Conservation (phyloP, 2,797 vertebrate species). For the Characodon lateralis region DNA sequence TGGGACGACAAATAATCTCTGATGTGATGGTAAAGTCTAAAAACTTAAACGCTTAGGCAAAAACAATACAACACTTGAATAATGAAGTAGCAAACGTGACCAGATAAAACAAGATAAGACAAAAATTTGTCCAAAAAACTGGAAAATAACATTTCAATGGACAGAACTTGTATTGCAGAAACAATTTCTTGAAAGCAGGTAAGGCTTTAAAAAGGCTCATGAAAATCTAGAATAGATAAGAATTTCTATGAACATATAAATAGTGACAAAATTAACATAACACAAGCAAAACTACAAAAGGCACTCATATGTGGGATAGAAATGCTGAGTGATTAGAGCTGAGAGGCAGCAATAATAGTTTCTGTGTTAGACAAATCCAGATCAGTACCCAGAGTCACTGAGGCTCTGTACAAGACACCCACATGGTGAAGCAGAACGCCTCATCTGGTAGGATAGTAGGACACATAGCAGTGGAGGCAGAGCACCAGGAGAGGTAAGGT, state of each 20-base stretch:
- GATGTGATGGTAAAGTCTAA: too few species aligned
- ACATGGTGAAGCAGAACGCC: conserved; percentile 59
- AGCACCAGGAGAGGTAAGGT: conserved; percentile 33
- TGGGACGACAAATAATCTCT: too few species aligned
- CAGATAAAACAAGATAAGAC: too few species aligned
- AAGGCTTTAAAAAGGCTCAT: neutral
- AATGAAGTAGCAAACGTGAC: too few species aligned
- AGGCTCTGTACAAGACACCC: conserved; percentile 52
- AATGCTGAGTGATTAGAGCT: neutral
- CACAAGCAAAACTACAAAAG: neutral
- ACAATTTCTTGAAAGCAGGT: too few species aligned
- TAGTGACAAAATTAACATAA: neutral
- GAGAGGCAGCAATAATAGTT: conserved; percentile 3
- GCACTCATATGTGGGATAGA: neutral
- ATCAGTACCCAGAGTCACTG: conserved; percentile 41
- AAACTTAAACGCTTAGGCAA: too few species aligned
- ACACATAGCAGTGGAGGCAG: conserved; percentile 27
- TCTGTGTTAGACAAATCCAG: conserved; percentile 45
- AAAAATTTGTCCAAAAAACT: too few species aligned
- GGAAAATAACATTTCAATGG: too few species aligned
- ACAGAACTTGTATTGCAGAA: too few species aligned
- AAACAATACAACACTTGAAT: too few species aligned
- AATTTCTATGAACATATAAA: neutral
- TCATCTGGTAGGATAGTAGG: conserved; percentile 65
- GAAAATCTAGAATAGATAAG: neutral